Percentiles rank a stretch among this genome's conserved stretches.
Evolutionary conservation across 2,888 invertebrate genomes (phyloP).

Genomic region (Philereme vetulata): DNA sequence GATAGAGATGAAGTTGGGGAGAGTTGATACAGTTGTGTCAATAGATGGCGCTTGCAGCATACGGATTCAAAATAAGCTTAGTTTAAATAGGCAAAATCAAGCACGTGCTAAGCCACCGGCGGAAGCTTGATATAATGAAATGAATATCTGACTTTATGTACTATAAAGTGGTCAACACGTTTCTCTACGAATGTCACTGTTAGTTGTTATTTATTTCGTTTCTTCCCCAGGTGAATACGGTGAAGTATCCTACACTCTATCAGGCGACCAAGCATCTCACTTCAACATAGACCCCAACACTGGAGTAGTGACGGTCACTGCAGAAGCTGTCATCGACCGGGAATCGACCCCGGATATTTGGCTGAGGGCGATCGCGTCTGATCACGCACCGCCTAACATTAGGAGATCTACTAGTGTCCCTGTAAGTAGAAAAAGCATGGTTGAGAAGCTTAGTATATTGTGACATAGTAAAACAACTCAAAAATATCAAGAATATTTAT

Average conservation of each 20-base stretch:
- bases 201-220: conserved; percentile 1
- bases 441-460: no score
- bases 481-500: no score
- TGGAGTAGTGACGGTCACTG: conserved; percentile 90
- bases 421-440: conserved; percentile 68
- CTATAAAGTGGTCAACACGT: no score
- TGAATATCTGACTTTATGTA: no score
- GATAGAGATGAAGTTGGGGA: conserved; percentile 82
- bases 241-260: conserved; percentile 89
- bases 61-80: no score
- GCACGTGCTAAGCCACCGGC: no score
- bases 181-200: no score
- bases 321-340: conserved; percentile 89
- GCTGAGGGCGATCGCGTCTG: conserved; percentile 91
- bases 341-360: conserved; percentile 88
- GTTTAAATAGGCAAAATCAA: no score
- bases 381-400: conserved; percentile 88
- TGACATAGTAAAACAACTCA: no score
- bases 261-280: conserved; percentile 88
- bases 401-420: conserved; percentile 90
- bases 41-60: no score
- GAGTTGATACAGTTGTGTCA: no score
- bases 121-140: no score
- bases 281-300: conserved; percentile 88
- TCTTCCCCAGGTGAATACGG: conserved; percentile 86